These are phyloP conservation scores for Melieria picta DNA, from an alignment of 2,888 invertebrate genomes.

Conservation along the genomic window DNA sequence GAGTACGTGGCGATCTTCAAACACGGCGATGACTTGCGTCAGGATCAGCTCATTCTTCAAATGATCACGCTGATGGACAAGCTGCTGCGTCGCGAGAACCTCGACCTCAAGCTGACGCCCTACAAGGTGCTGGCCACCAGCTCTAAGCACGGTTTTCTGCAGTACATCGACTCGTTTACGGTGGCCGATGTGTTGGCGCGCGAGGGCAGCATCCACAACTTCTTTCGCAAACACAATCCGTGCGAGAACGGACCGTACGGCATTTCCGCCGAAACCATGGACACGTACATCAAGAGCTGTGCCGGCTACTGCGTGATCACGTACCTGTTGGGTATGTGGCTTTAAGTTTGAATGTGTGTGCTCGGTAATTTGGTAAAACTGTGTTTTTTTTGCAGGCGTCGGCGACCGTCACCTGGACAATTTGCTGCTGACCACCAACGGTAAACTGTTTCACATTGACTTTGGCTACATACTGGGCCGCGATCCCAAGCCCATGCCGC, in stretches of 20 bases:
- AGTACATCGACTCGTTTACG: slow-evolving; percentile 92
- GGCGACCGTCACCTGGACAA: slow-evolving; percentile 99
- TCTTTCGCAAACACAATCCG: slow-evolving; percentile 90
- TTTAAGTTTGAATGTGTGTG: background rate
- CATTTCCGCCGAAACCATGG: slow-evolving; percentile 94
- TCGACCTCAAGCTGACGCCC: slow-evolving; percentile 95
- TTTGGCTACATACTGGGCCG: slow-evolving; percentile 97
- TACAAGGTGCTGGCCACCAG: slow-evolving; percentile 96
- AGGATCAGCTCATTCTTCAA: slow-evolving; percentile 97
- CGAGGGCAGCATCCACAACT: slow-evolving; percentile 92
- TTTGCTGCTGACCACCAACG: slow-evolving; percentile 87
- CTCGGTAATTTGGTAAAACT: background rate
- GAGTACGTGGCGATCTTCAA: slow-evolving; percentile 96
- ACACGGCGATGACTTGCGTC: slow-evolving; percentile 95
- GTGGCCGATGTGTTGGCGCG: slow-evolving; percentile 90
- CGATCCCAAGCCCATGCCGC: slow-evolving; percentile 98
- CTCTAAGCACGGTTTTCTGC: slow-evolving; percentile 94
- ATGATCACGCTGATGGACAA: slow-evolving; percentile 99
- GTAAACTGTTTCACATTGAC: slow-evolving; percentile 95
- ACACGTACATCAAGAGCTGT: slow-evolving; percentile 94
- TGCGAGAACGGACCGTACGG: slow-evolving; percentile 89
- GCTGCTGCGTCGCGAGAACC: slow-evolving; percentile 89
- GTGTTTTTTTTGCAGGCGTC: slow-evolving; percentile 73
- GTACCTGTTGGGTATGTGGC: slow-evolving; percentile 77
- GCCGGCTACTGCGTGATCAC: slow-evolving; percentile 99